Percentiles rank a stretch among this genome's conserved stretches.
These are phyloP conservation scores for Pseudonaja textilis DNA, from an alignment of 2,113 vertebrate species.

Conservation along the genomic window DNA sequence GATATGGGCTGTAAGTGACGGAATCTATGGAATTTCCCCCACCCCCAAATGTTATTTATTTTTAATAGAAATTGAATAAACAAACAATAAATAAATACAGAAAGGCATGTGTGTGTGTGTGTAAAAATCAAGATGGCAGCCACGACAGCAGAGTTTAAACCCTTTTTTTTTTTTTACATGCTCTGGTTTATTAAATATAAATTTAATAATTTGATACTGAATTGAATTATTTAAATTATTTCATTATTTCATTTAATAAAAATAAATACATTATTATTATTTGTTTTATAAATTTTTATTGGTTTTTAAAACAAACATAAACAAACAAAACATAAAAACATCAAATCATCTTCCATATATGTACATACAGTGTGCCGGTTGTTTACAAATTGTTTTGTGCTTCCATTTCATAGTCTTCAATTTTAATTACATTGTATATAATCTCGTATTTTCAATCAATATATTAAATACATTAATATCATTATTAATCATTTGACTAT, in stretches of 20 bases:
- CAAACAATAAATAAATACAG: neutral
- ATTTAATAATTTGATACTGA: neutral
- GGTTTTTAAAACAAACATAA: too few species aligned
- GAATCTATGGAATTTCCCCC: neutral
- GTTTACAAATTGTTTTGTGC: too few species aligned
- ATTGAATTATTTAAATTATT: neutral
- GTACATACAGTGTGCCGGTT: too few species aligned
- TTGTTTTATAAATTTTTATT: too few species aligned
- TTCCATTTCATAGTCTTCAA: too few species aligned
- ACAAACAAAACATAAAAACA: too few species aligned
- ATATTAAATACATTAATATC: too few species aligned
- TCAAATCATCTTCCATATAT: too few species aligned
- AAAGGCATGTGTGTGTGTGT: neutral
- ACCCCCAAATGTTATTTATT: neutral
- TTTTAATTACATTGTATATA: too few species aligned
- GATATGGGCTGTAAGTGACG: neutral
- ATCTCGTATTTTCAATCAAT: too few species aligned
- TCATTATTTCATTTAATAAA: neutral
- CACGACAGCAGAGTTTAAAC: neutral
- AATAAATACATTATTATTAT: neutral
- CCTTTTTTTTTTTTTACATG: neutral
- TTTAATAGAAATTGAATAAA: too few species aligned
- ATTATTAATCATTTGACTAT: too few species aligned
- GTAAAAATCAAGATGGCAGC: neutral
- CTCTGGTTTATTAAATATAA: neutral